Evolutionary conservation across 2,113 vertebrate genomes (phyloP), one percentile per base, ranked within the genome.

Genomic region (Ahaetulla prasina): DNA sequence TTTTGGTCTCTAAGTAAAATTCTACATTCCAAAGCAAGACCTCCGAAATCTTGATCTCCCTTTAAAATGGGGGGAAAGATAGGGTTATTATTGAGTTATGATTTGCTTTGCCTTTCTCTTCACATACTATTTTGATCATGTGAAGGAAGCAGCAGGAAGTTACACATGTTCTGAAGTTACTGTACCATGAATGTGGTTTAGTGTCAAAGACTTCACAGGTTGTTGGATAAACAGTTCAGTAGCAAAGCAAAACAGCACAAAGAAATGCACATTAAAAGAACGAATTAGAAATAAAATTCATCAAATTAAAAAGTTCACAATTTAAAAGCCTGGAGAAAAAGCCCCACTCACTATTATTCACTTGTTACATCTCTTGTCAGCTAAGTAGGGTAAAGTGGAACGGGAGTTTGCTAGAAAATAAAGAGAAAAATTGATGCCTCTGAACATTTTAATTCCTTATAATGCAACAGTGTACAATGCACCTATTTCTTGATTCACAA

Each of bases 121-220:
- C 54, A 86, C 55, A 92, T 43, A 74, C 53, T 86, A 63, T 47
- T 80, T 90, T 52, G 52, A 86, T 47, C 74, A 52, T 50, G 57
- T 43, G 80, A 54, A 8, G 52, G 35, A 89, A 90, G 23, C 53
- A 60, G 23, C 80, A 45, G 85, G 92, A 57, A 89, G 80, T 60
- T 74, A 22, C 80, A 50, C n/a, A 60, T 60, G 22, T 25, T 90
- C 45, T 92, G 43, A 54, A 85, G 45, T 52, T 84, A 92, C 45
- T 86, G 52, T 8, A 90, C 88, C 88, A 90, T 90, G 63, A 90
- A 90, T 90, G 80, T 52, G 54, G 53, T 89, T 92, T 90, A 92
- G 60, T 92, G 47, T 92, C 54, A 90, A 86, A 92, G 54, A 86
- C 74, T 63, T 92, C 35, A 55, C 80, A 90, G 80, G 88, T 89